Evolutionary conservation across 2,113 vertebrate genomes (phyloP).

Genomic region (Prinia subflava): DNA sequence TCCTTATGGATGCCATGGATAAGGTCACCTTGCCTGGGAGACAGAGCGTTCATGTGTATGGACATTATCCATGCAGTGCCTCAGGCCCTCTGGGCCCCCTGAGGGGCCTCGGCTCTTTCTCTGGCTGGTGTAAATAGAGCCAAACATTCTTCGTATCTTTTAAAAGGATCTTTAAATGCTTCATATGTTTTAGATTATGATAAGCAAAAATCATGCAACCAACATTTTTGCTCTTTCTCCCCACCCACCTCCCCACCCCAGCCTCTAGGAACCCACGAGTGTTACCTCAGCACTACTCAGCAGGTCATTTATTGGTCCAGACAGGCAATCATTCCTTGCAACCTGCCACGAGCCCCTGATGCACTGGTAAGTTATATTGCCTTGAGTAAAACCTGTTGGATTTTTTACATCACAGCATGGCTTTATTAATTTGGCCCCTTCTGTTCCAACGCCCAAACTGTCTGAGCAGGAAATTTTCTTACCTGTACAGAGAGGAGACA

Average conservation of each 20-base stretch:
- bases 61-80: background rate
- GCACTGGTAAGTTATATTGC: slow-evolving; percentile 55
- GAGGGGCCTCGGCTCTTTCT: background rate
- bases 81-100: background rate
- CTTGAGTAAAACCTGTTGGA: background rate
- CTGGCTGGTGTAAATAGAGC: background rate
- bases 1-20: background rate
- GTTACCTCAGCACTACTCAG: slow-evolving; percentile 63
- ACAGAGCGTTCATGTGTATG: rapidly evolving
- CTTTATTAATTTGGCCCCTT: slow-evolving; percentile 3
- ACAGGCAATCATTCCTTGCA: slow-evolving; percentile 49
- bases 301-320: slow-evolving; percentile 20
- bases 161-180: background rate
- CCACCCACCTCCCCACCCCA: rapidly evolving
- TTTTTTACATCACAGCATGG: background rate
- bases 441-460: slow-evolving; percentile 25
- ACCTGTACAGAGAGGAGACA: slow-evolving; percentile 20
- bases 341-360: background rate
- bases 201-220: background rate
- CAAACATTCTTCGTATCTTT: background rate
- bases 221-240: background rate
- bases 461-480: slow-evolving; percentile 35
- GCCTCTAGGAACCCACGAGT: background rate
- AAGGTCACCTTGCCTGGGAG: background rate
- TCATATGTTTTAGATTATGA: background rate